A percentile compares a stretch with the other conserved stretches of the same genome.
These are phyloP conservation scores for Coptotermes formosanus DNA, from an alignment of 1,140 invertebrate species.

Conservation along the genomic window DNA sequence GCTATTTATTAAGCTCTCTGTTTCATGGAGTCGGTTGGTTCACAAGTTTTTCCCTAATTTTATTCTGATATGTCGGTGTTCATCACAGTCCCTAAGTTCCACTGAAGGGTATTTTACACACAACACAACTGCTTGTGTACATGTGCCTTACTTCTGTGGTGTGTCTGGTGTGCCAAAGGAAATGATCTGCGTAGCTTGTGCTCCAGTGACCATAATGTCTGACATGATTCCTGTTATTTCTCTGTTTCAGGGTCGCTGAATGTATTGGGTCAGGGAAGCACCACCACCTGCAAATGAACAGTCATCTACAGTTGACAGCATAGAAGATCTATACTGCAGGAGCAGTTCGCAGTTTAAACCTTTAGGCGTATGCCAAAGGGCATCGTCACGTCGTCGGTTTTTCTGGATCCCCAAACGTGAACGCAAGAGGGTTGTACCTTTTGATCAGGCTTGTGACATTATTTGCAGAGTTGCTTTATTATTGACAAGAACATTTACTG, in stretches of 20 bases:
- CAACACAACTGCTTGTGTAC: too few relatives aligned
- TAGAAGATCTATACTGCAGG: neutral
- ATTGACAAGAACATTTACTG: neutral
- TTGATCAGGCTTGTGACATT: neutral
- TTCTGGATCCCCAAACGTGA: constrained; percentile 42
- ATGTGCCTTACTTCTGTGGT: too few relatives aligned
- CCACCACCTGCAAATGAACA: neutral
- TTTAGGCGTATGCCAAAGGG: constrained; percentile 5
- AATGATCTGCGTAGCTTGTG: too few relatives aligned
- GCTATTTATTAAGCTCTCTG: too few relatives aligned
- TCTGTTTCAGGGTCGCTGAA: constrained; percentile 30
- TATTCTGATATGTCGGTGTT: too few relatives aligned
- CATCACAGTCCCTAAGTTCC: too few relatives aligned
- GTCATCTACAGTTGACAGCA: neutral
- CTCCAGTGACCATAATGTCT: too few relatives aligned
- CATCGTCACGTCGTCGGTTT: constrained; percentile 29
- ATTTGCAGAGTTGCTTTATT: neutral
- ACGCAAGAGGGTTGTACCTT: constrained; percentile 37
- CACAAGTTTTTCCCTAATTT: too few relatives aligned
- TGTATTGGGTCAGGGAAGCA: constrained; percentile 26
- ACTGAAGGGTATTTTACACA: too few relatives aligned
- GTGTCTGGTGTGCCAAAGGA: too few relatives aligned
- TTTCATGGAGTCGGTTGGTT: too few relatives aligned
- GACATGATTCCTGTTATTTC: too few relatives aligned
- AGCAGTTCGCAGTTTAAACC: neutral